Conservation (phyloP, 2,113 vertebrate species). For the Leucosticte australis region DNA sequence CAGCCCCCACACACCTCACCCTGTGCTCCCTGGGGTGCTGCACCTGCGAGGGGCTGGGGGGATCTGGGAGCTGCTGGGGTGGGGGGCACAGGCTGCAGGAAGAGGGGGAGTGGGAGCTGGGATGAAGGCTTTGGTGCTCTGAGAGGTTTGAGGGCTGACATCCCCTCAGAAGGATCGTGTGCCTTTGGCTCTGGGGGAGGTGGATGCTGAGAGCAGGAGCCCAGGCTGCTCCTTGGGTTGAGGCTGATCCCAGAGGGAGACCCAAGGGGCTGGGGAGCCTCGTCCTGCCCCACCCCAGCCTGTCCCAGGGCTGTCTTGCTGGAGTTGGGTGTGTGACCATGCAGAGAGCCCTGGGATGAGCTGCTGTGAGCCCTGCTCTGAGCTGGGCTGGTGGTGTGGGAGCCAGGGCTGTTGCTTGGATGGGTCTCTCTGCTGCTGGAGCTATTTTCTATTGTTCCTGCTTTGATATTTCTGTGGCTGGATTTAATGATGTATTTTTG, state of each 20-base stretch:
- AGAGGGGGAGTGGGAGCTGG: background rate
- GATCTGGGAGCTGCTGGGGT: accelerated
- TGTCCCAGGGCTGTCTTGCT: background rate
- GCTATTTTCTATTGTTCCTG: slow-evolving; percentile 43
- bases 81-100: background rate
- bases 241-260: background rate
- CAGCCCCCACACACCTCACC: background rate
- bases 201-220: background rate
- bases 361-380: background rate
- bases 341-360: background rate
- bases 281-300: accelerated
- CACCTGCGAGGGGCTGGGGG: accelerated
- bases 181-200: background rate
- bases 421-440: background rate
- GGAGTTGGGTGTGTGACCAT: background rate
- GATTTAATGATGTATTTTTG: slow-evolving; percentile 45
- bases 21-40: background rate
- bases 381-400: background rate
- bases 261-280: background rate
- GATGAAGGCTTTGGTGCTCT: background rate
- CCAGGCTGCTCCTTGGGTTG: background rate
- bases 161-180: background rate
- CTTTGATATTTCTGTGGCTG: slow-evolving; percentile 57
- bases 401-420: background rate
- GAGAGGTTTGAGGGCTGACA: background rate